Evolutionary conservation across 2,888 invertebrate species (phyloP), one percentile per base, ranked within the genome.

Genomic region (Copidosoma aretas): DNA sequence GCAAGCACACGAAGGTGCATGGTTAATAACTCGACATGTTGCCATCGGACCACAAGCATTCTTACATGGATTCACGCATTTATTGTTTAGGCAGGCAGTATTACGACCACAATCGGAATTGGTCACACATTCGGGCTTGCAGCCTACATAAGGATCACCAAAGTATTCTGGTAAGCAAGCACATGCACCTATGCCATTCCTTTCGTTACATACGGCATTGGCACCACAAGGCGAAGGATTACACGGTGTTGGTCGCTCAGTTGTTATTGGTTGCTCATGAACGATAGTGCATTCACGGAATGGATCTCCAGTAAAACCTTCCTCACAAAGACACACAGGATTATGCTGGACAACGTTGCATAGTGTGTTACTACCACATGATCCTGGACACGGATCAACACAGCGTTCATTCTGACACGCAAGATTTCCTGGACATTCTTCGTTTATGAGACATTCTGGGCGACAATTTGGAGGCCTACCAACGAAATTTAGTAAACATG

Each of bases 201-300:
- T 88, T 84, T 93, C 93, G 79, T 90, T 92, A 79, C 95, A 96
- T 68, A 92, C 78, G 15, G 95, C 90, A 82, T 95, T 95, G 15
- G 92, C 90, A 41, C 95, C 95, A 80, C 95, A 95, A 2, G 94
- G 94, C 43, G 92, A 93, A 46, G 93, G 93, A 81, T 91, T 91
- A 81, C 95, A 95, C 19, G 94, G 94, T 17, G 75, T 75, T 25
- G 75, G 74, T 80, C 89, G 89, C 80, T 89, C 90, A 71, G 84
- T 85, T 24, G 88, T 85, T 73, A 86, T 85, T 41, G 86, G 84
- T 73, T 87, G 77, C 75, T 84, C 79, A 21, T 80, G 76, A 22
- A 86, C 83, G 1, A 75, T 77, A 21, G 83, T 82, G 78, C 92
- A 94, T 77, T 91, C 92, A 75, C 89, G 89, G 84, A 94, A 94